Conservation (phyloP, 2,113 vertebrate genomes). For the Daubentonia madagascariensis region DNA sequence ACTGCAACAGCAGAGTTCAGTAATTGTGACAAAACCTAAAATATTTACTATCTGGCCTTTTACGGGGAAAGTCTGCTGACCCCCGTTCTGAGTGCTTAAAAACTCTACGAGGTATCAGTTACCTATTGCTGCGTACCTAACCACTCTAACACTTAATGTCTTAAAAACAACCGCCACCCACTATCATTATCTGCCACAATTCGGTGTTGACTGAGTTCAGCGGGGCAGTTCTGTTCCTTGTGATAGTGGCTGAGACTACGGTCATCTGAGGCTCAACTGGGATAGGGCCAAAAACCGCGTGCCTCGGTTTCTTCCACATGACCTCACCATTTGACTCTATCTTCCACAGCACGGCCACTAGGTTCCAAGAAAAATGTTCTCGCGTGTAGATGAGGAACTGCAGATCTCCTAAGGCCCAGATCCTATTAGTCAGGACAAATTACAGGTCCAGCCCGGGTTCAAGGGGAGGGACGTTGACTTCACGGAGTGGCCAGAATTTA, state of each 20-base stretch:
- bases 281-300: rapidly evolving
- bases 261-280: neutral
- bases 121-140: neutral
- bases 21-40: neutral
- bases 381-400: neutral
- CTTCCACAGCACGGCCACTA: neutral
- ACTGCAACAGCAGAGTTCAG: neutral
- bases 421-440: neutral
- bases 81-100: neutral
- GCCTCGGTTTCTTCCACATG: neutral
- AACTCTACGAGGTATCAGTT: neutral
- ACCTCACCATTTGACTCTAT: neutral
- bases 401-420: neutral
- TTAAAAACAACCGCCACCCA: neutral
- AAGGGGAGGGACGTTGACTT: neutral
- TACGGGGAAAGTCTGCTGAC: neutral
- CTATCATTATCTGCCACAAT: neutral
- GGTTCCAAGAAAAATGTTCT: neutral
- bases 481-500: neutral
- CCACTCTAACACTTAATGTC: neutral
- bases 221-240: neutral
- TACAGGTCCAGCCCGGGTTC: neutral
- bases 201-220: neutral
- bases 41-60: neutral
- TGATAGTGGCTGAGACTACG: neutral